These are phyloP conservation scores for Nibea coibor DNA, from an alignment of 2,113 vertebrate genomes.

Conservation along the genomic window DNA sequence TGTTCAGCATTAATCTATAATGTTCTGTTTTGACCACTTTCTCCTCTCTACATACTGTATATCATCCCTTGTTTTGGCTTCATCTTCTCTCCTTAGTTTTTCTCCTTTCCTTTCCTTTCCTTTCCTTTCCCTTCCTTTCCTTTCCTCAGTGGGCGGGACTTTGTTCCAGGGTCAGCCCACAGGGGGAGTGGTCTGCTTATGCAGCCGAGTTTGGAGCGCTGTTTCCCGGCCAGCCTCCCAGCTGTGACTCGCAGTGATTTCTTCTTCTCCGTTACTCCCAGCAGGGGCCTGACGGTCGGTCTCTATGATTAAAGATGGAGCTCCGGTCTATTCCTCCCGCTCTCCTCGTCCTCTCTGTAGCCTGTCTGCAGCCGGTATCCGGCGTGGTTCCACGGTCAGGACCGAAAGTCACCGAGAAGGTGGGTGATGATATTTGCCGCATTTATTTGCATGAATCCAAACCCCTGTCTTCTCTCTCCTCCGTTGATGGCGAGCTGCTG, in stretches of 20 bases:
- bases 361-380: slow-evolving; percentile 46
- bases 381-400: slow-evolving; percentile 73
- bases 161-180: not conserved
- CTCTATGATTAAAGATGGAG: slow-evolving; percentile 61
- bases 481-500: not conserved
- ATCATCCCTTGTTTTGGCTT: not conserved
- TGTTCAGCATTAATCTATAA: too few species aligned
- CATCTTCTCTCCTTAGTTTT: not conserved
- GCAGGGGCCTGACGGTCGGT: slow-evolving; percentile 11
- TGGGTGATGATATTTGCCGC: slow-evolving; percentile 58
- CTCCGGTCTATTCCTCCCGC: slow-evolving; percentile 41
- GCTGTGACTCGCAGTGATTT: slow-evolving; percentile 43
- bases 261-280: not conserved
- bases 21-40: too few species aligned
- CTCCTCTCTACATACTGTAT: too few species aligned
- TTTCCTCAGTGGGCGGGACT: slow-evolving; percentile 39
- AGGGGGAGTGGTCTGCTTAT: slow-evolving; percentile 41
- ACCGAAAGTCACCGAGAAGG: slow-evolving; percentile 87
- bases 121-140: not conserved
- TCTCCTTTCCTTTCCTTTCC: not conserved
- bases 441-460: slow-evolving; percentile 12
- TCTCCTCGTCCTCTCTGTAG: slow-evolving; percentile 55
- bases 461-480: not conserved
- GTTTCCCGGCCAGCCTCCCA: slow-evolving; percentile 41
- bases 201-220: slow-evolving; percentile 44